A percentile compares a stretch with the other conserved stretches of the same genome.
Conservation (phyloP, 2,113 vertebrate genomes). For the Ancistrus triradiatus region DNA sequence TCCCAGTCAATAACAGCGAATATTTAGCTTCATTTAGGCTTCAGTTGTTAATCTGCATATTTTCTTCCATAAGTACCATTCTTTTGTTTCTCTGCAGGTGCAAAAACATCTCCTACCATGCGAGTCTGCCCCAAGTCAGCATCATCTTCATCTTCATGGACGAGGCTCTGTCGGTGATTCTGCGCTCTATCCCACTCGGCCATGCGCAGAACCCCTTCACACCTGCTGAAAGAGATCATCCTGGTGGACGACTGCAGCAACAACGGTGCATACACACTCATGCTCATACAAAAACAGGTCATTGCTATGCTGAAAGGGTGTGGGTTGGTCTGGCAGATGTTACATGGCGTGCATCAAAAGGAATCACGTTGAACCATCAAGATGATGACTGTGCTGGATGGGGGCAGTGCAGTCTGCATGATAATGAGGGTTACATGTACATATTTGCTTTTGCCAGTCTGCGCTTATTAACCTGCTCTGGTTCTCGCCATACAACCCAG, state of each 20-base stretch:
- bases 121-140: conserved; percentile 88
- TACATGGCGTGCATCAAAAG: conserved; percentile 6
- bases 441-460: neutral
- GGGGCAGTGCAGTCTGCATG: neutral
- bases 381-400: neutral
- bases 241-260: conserved; percentile 94
- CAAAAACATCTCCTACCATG: conserved; percentile 85
- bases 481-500: neutral
- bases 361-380: neutral
- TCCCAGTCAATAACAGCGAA: too few species aligned
- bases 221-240: conserved; percentile 95
- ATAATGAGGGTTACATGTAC: neutral
- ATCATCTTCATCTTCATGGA: conserved; percentile 98
- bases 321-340: conserved; percentile 30
- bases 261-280: conserved; percentile 71
- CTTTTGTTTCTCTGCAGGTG: conserved; percentile 68
- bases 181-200: conserved; percentile 91
- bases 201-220: conserved; percentile 81
- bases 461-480: neutral
- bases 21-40: too few species aligned
- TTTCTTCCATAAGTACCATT: too few species aligned
- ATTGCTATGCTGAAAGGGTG: conserved; percentile 16
- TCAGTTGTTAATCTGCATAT: too few species aligned
- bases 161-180: conserved; percentile 89
- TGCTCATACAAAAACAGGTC: neutral